phyloP scores from a whole-genome alignment of 2,888 invertebrate species.

The Nemoura dubitans region DNA sequence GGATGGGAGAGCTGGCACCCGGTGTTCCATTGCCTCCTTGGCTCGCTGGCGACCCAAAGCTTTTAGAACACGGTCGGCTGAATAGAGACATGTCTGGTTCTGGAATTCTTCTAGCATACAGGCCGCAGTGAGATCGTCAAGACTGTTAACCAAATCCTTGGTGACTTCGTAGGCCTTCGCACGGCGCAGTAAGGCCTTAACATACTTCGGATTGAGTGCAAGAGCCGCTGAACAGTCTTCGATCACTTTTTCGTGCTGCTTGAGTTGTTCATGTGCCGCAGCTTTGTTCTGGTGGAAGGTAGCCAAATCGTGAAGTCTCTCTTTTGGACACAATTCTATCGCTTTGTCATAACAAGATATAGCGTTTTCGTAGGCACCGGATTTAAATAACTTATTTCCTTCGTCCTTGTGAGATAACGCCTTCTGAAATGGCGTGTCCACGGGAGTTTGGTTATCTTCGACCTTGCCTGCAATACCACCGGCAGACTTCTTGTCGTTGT shows the following conservation, averaged over 20 bases:
- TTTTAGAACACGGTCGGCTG: conserved; percentile 89
- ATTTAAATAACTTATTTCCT: conserved; percentile 88
- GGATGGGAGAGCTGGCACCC: conserved; percentile 82
- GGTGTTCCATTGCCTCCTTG: conserved; percentile 73
- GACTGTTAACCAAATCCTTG: conserved; percentile 79
- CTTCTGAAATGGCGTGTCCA: neutral
- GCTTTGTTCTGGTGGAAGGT: conserved; percentile 98
- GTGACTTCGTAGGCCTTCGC: conserved; percentile 84
- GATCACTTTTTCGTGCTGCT: conserved; percentile 84
- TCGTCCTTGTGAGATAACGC: conserved; percentile 85
- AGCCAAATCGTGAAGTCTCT: conserved; percentile 78
- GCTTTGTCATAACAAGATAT: conserved; percentile 90
- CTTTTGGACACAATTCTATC: conserved; percentile 85
- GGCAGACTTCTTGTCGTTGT: neutral
- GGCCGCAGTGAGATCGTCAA: conserved; percentile 93
- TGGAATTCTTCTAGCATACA: conserved; percentile 91
- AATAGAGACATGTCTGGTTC: conserved; percentile 79
- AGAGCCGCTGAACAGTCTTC: conserved; percentile 88
- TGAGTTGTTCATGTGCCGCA: conserved; percentile 93
- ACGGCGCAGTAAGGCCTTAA: conserved; percentile 86
- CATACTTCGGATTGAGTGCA: conserved; percentile 83
- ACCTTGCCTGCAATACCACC: neutral
- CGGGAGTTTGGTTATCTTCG: neutral
- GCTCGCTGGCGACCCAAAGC: conserved; percentile 78
- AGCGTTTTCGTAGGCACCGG: conserved; percentile 90